phyloP scores from a whole-genome alignment of 2,888 invertebrate species.

The Trileptium ribeirensis region DNA sequence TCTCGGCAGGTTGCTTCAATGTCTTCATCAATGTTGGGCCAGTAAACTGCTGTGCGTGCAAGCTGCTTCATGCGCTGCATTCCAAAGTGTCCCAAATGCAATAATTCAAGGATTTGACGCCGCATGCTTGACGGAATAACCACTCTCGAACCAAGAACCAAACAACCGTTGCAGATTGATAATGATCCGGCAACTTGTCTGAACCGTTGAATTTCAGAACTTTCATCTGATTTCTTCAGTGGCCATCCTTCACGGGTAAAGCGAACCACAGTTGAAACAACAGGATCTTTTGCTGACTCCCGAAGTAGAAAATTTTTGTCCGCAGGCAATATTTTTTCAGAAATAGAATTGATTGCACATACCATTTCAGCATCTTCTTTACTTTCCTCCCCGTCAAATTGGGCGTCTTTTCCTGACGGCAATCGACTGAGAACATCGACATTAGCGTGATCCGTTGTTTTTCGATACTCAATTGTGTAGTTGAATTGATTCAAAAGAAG shows the following conservation, averaged over 20 bases:
- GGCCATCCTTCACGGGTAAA: not conserved
- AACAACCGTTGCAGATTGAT: constrained; percentile 34
- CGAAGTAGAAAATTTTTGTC: not conserved
- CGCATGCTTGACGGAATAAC: not conserved
- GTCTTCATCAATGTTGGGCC: not conserved
- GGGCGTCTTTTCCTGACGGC: not conserved
- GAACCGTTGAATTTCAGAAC: not conserved
- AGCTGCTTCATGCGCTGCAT: no score
- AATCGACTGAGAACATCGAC: no score
- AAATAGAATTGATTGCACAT: not conserved
- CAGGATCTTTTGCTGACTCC: not conserved
- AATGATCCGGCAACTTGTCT: not conserved
- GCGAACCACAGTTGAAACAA: not conserved
- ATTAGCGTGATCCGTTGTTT: constrained; percentile 25
- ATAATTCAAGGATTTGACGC: not conserved
- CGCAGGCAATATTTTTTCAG: not conserved
- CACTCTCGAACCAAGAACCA: no score
- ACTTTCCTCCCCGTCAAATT: constrained; percentile 23
- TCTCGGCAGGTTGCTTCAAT: not conserved
- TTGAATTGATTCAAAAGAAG: no score
- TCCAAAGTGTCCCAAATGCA: no score
- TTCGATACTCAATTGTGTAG: no score
- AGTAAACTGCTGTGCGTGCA: no score
- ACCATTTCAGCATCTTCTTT: no score
- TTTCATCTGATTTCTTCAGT: not conserved